Conservation (phyloP, 2,113 vertebrate species). For the Sebastes fasciatus region DNA sequence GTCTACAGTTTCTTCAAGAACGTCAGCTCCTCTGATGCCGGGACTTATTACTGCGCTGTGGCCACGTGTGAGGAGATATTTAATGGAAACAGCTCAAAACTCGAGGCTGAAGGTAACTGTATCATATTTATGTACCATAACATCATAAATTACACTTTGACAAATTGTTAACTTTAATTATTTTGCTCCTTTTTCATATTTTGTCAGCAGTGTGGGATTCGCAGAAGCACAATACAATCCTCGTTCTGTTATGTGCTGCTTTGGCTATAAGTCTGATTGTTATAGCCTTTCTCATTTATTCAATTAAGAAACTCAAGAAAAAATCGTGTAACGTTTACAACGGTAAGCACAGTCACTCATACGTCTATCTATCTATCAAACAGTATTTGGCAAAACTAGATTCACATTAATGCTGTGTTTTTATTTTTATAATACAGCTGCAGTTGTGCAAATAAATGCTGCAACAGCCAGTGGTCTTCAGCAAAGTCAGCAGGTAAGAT, state of each 20-base stretch:
- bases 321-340: background rate
- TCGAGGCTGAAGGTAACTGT: slow-evolving; percentile 38
- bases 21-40: slow-evolving; percentile 33
- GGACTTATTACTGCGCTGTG: slow-evolving; percentile 47
- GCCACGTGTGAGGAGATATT: slow-evolving; percentile 9
- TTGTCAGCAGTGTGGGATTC: background rate
- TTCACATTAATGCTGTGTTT: background rate
- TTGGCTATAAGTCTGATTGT: slow-evolving; percentile 30
- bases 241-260: slow-evolving; percentile 26
- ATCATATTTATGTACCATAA: background rate
- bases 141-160: background rate
- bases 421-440: slow-evolving; percentile 5
- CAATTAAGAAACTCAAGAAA: slow-evolving; percentile 29
- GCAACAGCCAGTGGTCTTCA: background rate
- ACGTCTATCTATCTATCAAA: background rate
- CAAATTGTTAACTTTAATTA: background rate
- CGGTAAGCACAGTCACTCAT: slow-evolving; percentile 26
- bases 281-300: slow-evolving; percentile 35
- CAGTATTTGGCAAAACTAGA: fast-evolving
- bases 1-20: slow-evolving; percentile 18
- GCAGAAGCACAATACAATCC: fast-evolving
- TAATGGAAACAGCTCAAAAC: slow-evolving; percentile 31
- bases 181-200: background rate
- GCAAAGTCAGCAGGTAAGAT: slow-evolving; percentile 29
- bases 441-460: slow-evolving; percentile 18